A percentile compares a stretch with the other conserved stretches of the same genome.
These are phyloP conservation scores for Capromys pilorides DNA, from an alignment of 2,797 vertebrate species.

Conservation along the genomic window DNA sequence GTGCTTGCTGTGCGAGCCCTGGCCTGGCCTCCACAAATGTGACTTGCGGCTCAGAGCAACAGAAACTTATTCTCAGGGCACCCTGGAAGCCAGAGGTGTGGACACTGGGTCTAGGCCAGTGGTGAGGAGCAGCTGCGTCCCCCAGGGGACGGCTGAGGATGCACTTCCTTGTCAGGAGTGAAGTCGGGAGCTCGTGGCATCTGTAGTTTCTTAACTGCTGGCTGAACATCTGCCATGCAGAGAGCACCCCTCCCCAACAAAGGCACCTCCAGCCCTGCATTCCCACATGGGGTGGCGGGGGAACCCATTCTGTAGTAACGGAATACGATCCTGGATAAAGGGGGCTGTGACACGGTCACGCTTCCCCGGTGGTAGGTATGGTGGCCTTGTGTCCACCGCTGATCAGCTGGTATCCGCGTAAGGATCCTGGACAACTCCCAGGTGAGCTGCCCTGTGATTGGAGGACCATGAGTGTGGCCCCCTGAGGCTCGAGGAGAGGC, in stretches of 20 bases:
- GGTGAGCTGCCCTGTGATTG: not conserved
- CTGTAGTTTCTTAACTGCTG: not conserved
- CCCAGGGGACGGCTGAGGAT: not conserved
- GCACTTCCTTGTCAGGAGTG: not conserved
- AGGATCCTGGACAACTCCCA: not conserved
- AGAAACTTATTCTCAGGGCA: not conserved
- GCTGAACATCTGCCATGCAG: not conserved
- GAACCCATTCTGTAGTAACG: not conserved
- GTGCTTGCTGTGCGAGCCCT: not conserved
- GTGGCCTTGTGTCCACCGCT: not conserved
- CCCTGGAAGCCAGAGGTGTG: not conserved
- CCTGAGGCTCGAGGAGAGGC: not conserved
- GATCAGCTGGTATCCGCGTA: not conserved
- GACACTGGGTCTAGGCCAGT: not conserved
- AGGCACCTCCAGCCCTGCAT: not conserved
- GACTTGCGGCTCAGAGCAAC: not conserved
- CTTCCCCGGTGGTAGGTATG: not conserved
- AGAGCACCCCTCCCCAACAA: fast-evolving
- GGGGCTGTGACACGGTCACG: not conserved
- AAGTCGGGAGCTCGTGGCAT: not conserved
- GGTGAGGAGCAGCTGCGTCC: not conserved
- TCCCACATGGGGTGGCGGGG: not conserved
- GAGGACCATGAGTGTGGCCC: fast-evolving
- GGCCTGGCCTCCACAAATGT: not conserved
- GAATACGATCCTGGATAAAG: too few relatives aligned